Evolutionary conservation across 2,797 vertebrate genomes (phyloP), one percentile per base, ranked within the genome.

Genomic region (Babyrousa celebensis): DNA sequence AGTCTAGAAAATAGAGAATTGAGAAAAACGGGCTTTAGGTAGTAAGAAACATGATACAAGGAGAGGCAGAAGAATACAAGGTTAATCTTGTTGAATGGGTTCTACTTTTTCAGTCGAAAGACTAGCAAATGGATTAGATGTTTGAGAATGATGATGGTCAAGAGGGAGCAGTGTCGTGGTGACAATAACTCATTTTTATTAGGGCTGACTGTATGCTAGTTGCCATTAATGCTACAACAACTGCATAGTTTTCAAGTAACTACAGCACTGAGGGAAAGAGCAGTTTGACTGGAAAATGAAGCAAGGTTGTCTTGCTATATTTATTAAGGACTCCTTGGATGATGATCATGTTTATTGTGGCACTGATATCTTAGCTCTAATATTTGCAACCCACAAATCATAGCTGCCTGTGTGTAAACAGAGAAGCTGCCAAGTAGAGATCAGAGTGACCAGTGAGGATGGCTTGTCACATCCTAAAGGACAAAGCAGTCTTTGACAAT

Each of bases 401-500:
- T 71, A 54, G 15, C 2, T 78, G 20, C 12, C 29, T 78, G 0
- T 85, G 4, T 17, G 3, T 58, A 63, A 6, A 14, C 21, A 75
- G 8, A 75, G 27, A 80, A 89, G 6, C 12, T 77, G 15, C 12
- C 23, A 72, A 70, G 23, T 29, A 32, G 56, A 78, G 36, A 70
- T 83, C 5, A 77, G 32, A 75, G 8, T 58, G n/a, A 83, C 36
- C 52, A 92, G 29, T 4, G 32, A 91, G 15, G 20, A 56, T 11
- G 27, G 3, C n/a, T 83, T 54, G 65, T 82, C 65, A 23, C 23
- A 65, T 84, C 16, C 36, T 20, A 54, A 86, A 84, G 43, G 27
- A 93, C 60, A 97, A 89, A 89, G 18, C 52, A 92, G 48, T 90
- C 56, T 92, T 27, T 56, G 2, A 4, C n/a, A 80, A 82, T 27